Evolutionary conservation across 2,113 vertebrate species (phyloP).

Genomic region (Upupa epops): DNA sequence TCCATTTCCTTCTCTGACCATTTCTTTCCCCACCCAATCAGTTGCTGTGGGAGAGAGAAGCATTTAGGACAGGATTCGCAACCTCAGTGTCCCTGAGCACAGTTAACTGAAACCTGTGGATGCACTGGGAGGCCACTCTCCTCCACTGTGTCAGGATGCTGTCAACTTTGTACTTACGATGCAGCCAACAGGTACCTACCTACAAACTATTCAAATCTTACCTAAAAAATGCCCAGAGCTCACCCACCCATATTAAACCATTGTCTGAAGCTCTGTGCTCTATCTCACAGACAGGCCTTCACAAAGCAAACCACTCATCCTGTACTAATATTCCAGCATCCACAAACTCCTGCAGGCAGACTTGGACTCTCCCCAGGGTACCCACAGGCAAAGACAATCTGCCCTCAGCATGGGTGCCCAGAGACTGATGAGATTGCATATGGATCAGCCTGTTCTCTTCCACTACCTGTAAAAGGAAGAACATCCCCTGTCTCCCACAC

Average conservation of each 20-base stretch:
- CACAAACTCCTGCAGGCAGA: not conserved
- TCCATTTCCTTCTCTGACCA: not conserved
- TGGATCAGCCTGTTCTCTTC: not conserved
- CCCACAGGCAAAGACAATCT: fast-evolving
- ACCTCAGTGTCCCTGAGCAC: not conserved
- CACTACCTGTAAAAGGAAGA: not conserved
- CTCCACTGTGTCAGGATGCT: fast-evolving
- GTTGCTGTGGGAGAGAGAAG: not conserved
- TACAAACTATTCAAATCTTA: not conserved
- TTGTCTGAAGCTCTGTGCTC: not conserved
- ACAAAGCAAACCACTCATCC: not conserved
- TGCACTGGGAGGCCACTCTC: not conserved
- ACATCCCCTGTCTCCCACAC: fast-evolving
- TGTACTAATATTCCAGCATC: not conserved
- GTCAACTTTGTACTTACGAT: not conserved
- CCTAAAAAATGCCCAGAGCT: not conserved
- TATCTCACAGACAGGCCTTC: not conserved
- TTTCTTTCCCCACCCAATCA: not conserved
- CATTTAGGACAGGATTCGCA: not conserved
- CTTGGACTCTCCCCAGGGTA: not conserved
- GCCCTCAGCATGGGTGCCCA: fast-evolving
- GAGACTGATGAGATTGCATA: fast-evolving
- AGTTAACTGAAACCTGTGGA: not conserved
- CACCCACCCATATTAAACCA: not conserved
- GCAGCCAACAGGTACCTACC: not conserved